These are phyloP conservation scores for Drosophila acutilabella DNA, from an alignment of 2,888 invertebrate species.

Conservation along the genomic window DNA sequence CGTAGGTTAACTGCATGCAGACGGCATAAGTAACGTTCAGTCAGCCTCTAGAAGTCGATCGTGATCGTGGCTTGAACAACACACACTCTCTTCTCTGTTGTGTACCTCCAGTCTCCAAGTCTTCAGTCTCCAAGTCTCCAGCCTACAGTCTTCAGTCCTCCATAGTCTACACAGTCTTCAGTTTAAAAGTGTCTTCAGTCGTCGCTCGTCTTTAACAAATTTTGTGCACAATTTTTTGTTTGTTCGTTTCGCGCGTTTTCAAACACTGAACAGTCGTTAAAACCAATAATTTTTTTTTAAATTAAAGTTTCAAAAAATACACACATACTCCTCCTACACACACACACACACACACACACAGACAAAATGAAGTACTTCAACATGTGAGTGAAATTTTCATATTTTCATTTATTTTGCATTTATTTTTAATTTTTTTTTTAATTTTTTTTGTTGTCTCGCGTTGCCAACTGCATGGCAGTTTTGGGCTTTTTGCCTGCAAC, in stretches of 20 bases:
- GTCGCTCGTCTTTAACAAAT: constrained; percentile 29
- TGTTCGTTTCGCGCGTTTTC: constrained; percentile 56
- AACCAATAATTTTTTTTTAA: constrained; percentile 34
- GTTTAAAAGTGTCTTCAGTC: constrained; percentile 5
- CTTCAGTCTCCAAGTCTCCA: constrained; percentile 36
- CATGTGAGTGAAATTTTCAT: constrained; percentile 75
- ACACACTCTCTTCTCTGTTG: constrained; percentile 17
- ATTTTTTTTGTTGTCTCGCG: not conserved
- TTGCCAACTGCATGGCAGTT: constrained; percentile 18
- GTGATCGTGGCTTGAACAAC: constrained; percentile 68
- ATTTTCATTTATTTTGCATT: constrained; percentile 15
- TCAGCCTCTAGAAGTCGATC: constrained; percentile 78
- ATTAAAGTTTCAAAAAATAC: constrained; percentile 38
- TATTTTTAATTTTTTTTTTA: constrained; percentile 14
- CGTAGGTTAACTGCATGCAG: constrained; percentile 78
- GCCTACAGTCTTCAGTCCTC: constrained; percentile 29
- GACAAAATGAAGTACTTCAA: constrained; percentile 82
- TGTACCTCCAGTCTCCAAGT: constrained; percentile 24
- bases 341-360: constrained; percentile 39
- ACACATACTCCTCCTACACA: constrained; percentile 23
- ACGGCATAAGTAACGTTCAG: constrained; percentile 79
- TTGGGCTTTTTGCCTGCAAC: not conserved
- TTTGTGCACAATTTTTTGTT: constrained; percentile 18
- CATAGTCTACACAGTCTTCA: constrained; percentile 25
- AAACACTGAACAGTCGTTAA: constrained; percentile 8